Base-by-base conservation (phyloP, 2,797 vertebrate genomes). In the Ctenosaura bakeri region DNA sequence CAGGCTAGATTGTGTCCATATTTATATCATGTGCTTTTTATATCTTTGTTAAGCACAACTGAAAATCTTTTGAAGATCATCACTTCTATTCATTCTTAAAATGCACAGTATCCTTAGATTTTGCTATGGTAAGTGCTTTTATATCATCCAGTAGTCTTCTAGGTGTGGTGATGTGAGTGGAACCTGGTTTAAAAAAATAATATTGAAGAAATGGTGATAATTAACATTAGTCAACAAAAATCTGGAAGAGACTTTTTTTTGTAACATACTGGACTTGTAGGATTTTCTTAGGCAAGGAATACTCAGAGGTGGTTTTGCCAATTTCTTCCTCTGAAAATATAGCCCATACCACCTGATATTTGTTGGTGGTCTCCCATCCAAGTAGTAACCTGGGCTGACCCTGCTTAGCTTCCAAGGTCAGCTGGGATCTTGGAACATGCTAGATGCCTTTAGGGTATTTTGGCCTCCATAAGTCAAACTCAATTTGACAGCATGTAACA, bases 161-260 rank as follows among this genome's bases (percentile, higher is more conserved):
- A 54, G 99, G 99, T 84, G 99, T 99, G 94, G 99, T 94, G 96
- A 99, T 97, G 94, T 99, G 98, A 16, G 99, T 99, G 69, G 99
- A 99, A 90, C 99, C 99, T 99, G 94, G 80, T 84, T 32, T 29
- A 62, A 77, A 26, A 16, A 89, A 92, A 71, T 26, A 89, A 0
- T 88, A 82, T 88, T 85, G 78, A 18, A 71, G 86, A 52, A 14
- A 88, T 26, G 0, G 5, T 92, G 69, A 42, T 32, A 56, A 89
- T 35, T 52, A 74, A 83, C 50, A 87, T 56, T 54, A 64, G 14
- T 14, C 42, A 83, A 76, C 13, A 24, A 80, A 20, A 86, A 46
- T 79, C 29, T 38, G 29, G 32, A 46, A 9, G 62, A 13, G 32
- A 38, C 35, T 56, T 14, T 62, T 42, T 64, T 20, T 8, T 62